A percentile compares a stretch with the other conserved stretches of the same genome.
Evolutionary conservation across 2,888 invertebrate genomes (phyloP).

Genomic region (Xestia c-nigrum): DNA sequence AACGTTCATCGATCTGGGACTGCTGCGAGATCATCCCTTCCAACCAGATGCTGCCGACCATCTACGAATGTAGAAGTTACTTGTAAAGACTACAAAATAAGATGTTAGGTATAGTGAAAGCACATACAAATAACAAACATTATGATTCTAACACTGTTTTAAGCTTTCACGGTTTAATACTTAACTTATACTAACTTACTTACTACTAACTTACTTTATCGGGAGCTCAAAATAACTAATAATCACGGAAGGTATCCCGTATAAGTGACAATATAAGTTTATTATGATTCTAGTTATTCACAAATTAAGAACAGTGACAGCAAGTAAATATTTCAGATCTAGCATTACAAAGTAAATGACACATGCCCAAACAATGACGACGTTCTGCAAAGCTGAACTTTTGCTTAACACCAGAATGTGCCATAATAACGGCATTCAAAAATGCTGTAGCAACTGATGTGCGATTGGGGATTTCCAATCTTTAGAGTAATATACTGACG

Average conservation of each 20-base stretch:
- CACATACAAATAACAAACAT: not conserved
- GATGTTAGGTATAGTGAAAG: not conserved
- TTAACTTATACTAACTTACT: too few species aligned
- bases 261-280: too few species aligned
- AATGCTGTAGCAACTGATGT: not conserved
- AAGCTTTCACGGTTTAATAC: too few species aligned
- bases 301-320: too few species aligned
- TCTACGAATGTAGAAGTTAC: slow-evolving; percentile 69
- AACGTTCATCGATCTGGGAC: slow-evolving; percentile 90
- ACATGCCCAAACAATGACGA: not conserved
- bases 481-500: slow-evolving; percentile 77
- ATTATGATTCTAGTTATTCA: not conserved
- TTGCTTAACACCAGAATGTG: not conserved
- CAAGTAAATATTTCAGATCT: not conserved
- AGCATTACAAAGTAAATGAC: not conserved
- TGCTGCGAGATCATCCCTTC: slow-evolving; percentile 91
- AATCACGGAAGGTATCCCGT: too few species aligned
- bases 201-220: too few species aligned
- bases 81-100: too few species aligned
- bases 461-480: not conserved
- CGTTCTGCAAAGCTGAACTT: too few species aligned
- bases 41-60: slow-evolving; percentile 91
- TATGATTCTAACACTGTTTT: too few species aligned
- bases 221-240: too few species aligned
- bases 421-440: not conserved